Evolutionary conservation across 1,140 invertebrate species (phyloP).

Genomic region (Aphelinus certus): DNA sequence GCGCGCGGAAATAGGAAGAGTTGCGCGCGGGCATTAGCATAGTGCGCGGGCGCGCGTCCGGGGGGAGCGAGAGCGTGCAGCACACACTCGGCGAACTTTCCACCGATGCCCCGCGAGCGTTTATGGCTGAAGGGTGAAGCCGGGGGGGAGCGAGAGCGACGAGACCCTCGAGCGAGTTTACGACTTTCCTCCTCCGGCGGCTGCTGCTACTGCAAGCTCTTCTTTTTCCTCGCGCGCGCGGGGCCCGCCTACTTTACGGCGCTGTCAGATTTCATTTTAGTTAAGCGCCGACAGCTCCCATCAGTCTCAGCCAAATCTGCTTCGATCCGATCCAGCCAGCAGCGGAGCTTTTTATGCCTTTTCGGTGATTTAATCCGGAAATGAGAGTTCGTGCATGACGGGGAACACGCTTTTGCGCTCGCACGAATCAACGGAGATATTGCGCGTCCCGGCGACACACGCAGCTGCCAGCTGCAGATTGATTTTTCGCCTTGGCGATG

Average conservation of each 20-base stretch:
- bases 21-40: too few relatives aligned
- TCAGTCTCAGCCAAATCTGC: neutral
- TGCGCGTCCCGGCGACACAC: too few relatives aligned
- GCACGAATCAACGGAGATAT: too few relatives aligned
- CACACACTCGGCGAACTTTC: too few relatives aligned
- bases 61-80: too few relatives aligned
- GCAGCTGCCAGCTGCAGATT: too few relatives aligned
- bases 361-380: slow-evolving; percentile 25
- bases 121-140: neutral
- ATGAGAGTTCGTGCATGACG: neutral
- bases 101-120: neutral
- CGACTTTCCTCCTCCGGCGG: slow-evolving; percentile 33
- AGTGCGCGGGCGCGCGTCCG: too few relatives aligned
- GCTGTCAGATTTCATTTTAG: slow-evolving; percentile 48
- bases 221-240: slow-evolving; percentile 8
- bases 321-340: neutral
- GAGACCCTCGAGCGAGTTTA: slow-evolving; percentile 43
- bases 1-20: too few relatives aligned
- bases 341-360: slow-evolving; percentile 13
- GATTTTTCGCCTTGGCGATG: too few relatives aligned
- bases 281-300: slow-evolving; percentile 37
- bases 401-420: too few relatives aligned
- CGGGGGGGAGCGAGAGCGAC: neutral
- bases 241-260: slow-evolving; percentile 30
- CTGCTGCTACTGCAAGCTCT: slow-evolving; percentile 4